Evolutionary conservation across 2,113 vertebrate species (phyloP), one percentile per base, ranked within the genome.

Genomic region (Osmerus eperlanus): DNA sequence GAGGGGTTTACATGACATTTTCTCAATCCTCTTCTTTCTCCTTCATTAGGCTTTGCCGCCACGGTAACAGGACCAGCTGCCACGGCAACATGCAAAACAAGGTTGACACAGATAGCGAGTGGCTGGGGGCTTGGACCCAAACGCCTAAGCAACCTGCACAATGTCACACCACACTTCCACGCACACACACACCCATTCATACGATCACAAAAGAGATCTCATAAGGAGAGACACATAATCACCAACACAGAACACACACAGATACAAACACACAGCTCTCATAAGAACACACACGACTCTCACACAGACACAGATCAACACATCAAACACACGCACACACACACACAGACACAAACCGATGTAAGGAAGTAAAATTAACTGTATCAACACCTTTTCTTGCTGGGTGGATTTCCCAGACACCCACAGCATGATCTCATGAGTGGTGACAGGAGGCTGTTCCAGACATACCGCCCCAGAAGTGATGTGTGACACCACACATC

Each of bases 31-130:
- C 23, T 65, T 79, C 29, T 71, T 73, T 77, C 59, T 78, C 76
- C 70, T 55, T 79, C 76, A 78, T 72, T 81, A 77, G 25, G 19
- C 78, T 74, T 80, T 59, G 54, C 47, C 72, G 77, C 71, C 65
- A 76, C 82, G 73, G 73, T 85, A 74, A 74, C 61, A 51, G 2
- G 16, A 87, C 69, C 83, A 89, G 80, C 84, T 79, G 76, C 77
- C 77, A 83, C 76, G 56, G 70, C 3, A 62, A 86, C 78, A 67
- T 75, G 71, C 67, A 68, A 85, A 84, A 83, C 67, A 81, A 86
- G 75, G 59, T 56, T 80, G 85, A 86, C 86, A 86, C 77, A 85
- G 41, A 82, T 54, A 53, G 69, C 76, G 41, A 70, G 76, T 23
- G n/a, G 15, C 36, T 3, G 19, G 86, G 29, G 80, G 81, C 86